Evolutionary conservation across 2,797 vertebrate genomes (phyloP).

Genomic region (Takifugu ocellatus): DNA sequence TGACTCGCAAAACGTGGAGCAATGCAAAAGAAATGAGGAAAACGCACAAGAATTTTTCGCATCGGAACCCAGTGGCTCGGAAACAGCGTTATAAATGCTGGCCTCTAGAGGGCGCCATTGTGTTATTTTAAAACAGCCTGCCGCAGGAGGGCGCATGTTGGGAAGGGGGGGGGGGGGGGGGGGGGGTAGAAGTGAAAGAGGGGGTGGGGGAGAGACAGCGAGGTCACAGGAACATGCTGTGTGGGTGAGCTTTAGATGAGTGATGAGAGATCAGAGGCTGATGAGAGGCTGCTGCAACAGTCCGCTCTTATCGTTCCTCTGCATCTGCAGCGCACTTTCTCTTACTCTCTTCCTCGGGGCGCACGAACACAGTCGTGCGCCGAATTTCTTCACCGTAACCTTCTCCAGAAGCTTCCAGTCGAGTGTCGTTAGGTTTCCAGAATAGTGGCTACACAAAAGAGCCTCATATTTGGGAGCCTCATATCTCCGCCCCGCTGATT

Average conservation of each 20-base stretch:
- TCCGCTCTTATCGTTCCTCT: not conserved
- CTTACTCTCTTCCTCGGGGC: not conserved
- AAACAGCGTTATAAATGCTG: not conserved
- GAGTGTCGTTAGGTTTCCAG: no score
- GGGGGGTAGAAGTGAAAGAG: not conserved
- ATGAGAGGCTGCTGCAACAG: slow-evolving; percentile 17
- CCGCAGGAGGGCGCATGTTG: not conserved
- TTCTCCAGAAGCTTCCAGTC: no score
- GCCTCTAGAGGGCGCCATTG: slow-evolving; percentile 42
- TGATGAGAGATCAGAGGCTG: slow-evolving; percentile 36
- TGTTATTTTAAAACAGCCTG: slow-evolving; percentile 1
- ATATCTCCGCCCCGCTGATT: no score
- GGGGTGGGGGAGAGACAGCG: slow-evolving; percentile 4
- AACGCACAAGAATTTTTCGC: no score
- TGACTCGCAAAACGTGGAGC: no score
- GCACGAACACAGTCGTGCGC: not conserved
- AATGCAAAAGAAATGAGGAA: no score
- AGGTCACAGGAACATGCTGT: slow-evolving; percentile 13
- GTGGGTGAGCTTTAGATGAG: slow-evolving; percentile 51
- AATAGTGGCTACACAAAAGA: no score
- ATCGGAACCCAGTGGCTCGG: no score
- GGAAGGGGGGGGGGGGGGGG: not conserved
- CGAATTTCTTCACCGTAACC: not conserved
- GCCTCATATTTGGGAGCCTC: no score
- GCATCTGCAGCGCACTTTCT: not conserved